Percentiles rank a stretch among this genome's conserved stretches.
Evolutionary conservation across 2,888 invertebrate genomes (phyloP).

Genomic region (Gibbula magus): DNA sequence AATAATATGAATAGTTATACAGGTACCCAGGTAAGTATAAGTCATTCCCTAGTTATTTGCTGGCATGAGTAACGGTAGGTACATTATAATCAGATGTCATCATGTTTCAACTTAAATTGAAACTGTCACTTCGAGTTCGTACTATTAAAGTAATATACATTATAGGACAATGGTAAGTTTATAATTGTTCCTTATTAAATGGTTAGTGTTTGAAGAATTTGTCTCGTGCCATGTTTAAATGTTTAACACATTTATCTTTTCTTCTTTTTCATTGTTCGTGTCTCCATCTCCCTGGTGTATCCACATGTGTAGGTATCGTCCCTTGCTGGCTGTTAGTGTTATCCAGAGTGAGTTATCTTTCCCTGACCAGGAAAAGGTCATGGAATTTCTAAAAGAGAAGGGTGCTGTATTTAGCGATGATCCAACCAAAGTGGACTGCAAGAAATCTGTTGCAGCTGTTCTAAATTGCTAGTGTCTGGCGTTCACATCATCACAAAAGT

Average conservation of each 20-base stretch:
- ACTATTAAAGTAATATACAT: too few species aligned
- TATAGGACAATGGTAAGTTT: background rate
- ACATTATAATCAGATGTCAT: background rate
- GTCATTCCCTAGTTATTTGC: background rate
- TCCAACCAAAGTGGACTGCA: constrained; percentile 88
- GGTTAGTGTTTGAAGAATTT: too few species aligned
- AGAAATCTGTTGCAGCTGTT: constrained; percentile 75
- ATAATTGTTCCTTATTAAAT: background rate
- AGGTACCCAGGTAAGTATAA: too few species aligned
- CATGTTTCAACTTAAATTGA: too few species aligned
- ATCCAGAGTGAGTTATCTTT: constrained; percentile 92
- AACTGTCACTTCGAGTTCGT: too few species aligned
- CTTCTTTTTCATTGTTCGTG: constrained; percentile 28
- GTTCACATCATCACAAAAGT: background rate
- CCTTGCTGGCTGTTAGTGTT: constrained; percentile 90
- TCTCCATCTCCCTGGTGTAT: constrained; percentile 25
- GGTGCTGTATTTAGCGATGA: constrained; percentile 78
- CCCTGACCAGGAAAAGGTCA: constrained; percentile 87
- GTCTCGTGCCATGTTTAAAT: background rate
- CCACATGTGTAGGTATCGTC: constrained; percentile 87
- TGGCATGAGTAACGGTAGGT: background rate
- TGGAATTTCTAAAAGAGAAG: constrained; percentile 90
- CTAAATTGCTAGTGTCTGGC: constrained; percentile 37
- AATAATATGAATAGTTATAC: too few species aligned
- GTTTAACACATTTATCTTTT: constrained; percentile 3